Evolutionary conservation across 2,888 invertebrate species (phyloP), one percentile per base, ranked within the genome.

Genomic region (Maniola hyperantus): DNA sequence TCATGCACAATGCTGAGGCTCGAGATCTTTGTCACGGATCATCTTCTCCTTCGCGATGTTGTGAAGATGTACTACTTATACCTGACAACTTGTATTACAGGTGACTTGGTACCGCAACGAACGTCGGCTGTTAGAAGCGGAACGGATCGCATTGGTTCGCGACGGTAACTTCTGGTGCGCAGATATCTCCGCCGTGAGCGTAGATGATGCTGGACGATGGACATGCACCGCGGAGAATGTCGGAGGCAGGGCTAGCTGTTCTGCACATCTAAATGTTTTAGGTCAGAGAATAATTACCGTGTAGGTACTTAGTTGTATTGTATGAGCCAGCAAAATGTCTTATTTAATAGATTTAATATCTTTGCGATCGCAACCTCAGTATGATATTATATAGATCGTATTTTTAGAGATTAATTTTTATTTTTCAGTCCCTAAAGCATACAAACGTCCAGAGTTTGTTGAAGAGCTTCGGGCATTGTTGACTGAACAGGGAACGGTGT

Each of bases 31-130:
- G 26, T 26, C 2, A 26, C 26, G 26, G 26, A 26, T 26, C 26
- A 26, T 26, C 26, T 26, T 26, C 26, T 26, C 26, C 26, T 1
- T 26, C 26, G 4, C 26, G 26, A 26, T 26, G 4, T 26, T 26
- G 26, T 26, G 4, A 26, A 26, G 26, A 26, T 4, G 26, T 4
- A 26, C 26, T 2, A 26, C 10, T 44, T 0, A 44, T 46, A 5
- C 15, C 13, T 46, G 15, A 46, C 39, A 0, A 39, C 39, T 20
- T 33, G 18, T 11, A 10, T 62, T 72, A 0, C 72, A 98, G 97
- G 95, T 98, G 74, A 96, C 96, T 77, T 98, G 98, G 97, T 96
- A 95, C 83, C 95, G 96, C 78, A 97, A 98, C 84, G 97, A 97
- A 83, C 93, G 95, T 48, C 94, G 94, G 61, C 92, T 98, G 72